Evolutionary conservation across 2,113 vertebrate genomes (phyloP).

Genomic region (cattle (Bos taurus)): ARS-UCD2.0 NC_037332.1:46227001-46227500

Average conservation of each 20-base stretch:
- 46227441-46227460: not conserved
- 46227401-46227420: not conserved
- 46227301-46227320: not conserved
- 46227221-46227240: not conserved
- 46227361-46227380: not conserved
- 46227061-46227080: not conserved
- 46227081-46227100: not conserved
- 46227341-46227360: not conserved
- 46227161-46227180: not conserved
- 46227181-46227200: not conserved
- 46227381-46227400: not conserved
- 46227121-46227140: not conserved
- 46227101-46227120: not conserved
- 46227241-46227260: not conserved
- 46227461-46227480: not conserved
- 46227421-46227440: not conserved
- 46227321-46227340: not conserved
- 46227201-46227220: not conserved
- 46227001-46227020: not conserved
- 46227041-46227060: not conserved
- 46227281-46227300: not conserved
- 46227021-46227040: not conserved
- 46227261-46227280: not conserved
- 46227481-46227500: not conserved
- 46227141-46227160: not conserved